Percentiles rank a stretch among this genome's conserved stretches.
These are phyloP conservation scores for Tadarida brasiliensis DNA, from an alignment of 2,797 vertebrate species.

Conservation along the genomic window DNA sequence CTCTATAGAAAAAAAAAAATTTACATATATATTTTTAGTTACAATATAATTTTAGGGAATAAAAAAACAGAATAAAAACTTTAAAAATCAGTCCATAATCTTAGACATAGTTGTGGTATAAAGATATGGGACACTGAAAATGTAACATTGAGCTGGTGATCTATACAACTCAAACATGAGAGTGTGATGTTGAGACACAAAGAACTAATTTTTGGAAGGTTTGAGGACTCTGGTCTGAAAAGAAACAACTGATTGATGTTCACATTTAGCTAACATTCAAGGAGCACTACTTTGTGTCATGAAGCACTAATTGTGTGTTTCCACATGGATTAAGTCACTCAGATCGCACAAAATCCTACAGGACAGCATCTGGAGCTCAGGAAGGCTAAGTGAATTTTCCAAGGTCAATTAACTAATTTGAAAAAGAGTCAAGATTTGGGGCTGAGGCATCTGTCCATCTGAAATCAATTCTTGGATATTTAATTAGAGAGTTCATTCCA, in stretches of 20 bases:
- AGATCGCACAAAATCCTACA: slow-evolving; percentile 4
- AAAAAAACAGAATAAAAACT: neutral
- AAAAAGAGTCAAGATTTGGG: slow-evolving; percentile 27
- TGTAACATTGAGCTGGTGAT: neutral
- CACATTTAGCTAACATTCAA: neutral
- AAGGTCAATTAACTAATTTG: slow-evolving; percentile 56
- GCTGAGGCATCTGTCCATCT: neutral
- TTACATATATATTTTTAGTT: neutral
- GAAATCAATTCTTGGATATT: slow-evolving; percentile 36
- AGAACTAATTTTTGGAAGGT: neutral
- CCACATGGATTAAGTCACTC: neutral
- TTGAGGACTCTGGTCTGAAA: slow-evolving; percentile 20
- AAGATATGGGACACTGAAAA: neutral
- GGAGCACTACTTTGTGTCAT: neutral
- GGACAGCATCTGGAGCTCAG: neutral
- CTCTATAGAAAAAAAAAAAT: slow-evolving; percentile 72
- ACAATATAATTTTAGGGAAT: slow-evolving; percentile 13
- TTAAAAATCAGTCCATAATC: neutral
- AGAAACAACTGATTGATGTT: neutral
- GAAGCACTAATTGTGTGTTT: neutral
- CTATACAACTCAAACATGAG: neutral
- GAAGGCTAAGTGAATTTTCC: slow-evolving; percentile 7
- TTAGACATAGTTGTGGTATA: neutral
- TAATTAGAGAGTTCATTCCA: slow-evolving; percentile 2
- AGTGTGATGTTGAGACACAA: neutral